Evolutionary conservation across 2,888 invertebrate genomes (phyloP).

Genomic region (Acrobasis repandana): DNA sequence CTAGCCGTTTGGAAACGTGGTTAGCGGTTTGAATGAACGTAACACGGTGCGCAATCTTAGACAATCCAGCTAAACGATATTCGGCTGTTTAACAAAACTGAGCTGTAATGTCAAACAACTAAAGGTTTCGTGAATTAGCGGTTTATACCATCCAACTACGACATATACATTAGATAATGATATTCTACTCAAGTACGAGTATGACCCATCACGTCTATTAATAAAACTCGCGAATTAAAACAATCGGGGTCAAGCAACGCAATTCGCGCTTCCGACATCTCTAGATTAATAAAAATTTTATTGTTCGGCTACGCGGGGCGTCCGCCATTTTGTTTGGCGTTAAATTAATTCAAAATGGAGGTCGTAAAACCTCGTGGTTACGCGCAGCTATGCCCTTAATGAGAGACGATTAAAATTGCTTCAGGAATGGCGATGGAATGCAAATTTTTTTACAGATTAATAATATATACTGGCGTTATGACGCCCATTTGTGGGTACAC

Average conservation of each 20-base stretch:
- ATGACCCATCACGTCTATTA: constrained; percentile 24
- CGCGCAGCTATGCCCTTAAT: constrained; percentile 72
- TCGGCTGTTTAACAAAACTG: no score
- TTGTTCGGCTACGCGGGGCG: constrained; percentile 45
- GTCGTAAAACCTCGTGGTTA: constrained; percentile 66
- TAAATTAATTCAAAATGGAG: constrained; percentile 79
- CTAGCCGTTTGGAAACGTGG: no score
- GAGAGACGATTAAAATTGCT: constrained; percentile 74
- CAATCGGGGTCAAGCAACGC: constrained; percentile 52
- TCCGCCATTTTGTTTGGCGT: constrained; percentile 71
- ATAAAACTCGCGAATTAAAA: constrained; percentile 45
- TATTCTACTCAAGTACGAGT: constrained; percentile 2
- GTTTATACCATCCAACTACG: no score
- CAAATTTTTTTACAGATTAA: constrained; percentile 53
- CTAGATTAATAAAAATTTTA: constrained; percentile 70
- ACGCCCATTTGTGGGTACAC: constrained; percentile 11
- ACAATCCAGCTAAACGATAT: no score
- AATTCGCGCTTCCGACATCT: constrained; percentile 50
- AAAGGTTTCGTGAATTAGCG: no score
- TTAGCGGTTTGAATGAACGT: no score
- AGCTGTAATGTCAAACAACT: no score
- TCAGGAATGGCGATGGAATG: constrained; percentile 62
- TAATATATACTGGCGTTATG: constrained; percentile 24
- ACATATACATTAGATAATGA: background rate
- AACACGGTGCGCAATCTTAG: no score